Evolutionary conservation across 1,140 invertebrate genomes (phyloP).

Genomic region (Pararge aegeria): DNA sequence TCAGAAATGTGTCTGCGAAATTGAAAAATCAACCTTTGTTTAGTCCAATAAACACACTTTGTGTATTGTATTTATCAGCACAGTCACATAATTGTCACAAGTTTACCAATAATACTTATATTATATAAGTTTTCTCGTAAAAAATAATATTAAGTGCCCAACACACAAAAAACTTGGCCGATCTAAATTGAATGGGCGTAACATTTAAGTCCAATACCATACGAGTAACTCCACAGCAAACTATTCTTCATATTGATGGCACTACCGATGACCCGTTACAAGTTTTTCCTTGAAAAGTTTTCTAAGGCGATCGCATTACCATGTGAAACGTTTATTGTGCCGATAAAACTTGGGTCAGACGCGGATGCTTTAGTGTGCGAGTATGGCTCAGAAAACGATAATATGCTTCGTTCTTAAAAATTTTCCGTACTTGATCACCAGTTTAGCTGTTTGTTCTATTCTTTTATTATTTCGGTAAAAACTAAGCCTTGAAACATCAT

Average conservation of each 20-base stretch:
- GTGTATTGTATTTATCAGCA: too few relatives aligned
- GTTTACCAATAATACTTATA: not conserved
- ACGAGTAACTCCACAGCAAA: conserved; percentile 14
- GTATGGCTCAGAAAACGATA: conserved; percentile 17
- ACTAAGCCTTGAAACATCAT: too few relatives aligned
- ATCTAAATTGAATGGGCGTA: conserved; percentile 18
- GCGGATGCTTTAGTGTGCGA: conserved; percentile 16
- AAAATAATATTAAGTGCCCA: not conserved
- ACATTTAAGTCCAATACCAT: conserved; percentile 20
- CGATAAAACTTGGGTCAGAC: conserved; percentile 33
- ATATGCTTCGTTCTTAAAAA: conserved; percentile 8
- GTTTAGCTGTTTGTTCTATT: not conserved
- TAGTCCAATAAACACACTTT: too few relatives aligned
- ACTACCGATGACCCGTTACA: conserved; percentile 26
- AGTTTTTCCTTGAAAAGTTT: conserved; percentile 41
- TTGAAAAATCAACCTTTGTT: too few relatives aligned
- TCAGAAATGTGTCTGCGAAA: too few relatives aligned
- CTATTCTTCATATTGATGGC: conserved; percentile 27
- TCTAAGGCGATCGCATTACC: conserved; percentile 36
- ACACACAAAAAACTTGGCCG: conserved; percentile 1
- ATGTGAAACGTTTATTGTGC: conserved; percentile 39
- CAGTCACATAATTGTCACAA: not conserved
- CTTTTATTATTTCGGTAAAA: not conserved
- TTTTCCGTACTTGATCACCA: not conserved
- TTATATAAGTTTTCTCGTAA: not conserved